These are phyloP conservation scores for Coreoperca whiteheadi DNA, from an alignment of 2,113 vertebrate genomes.

Conservation along the genomic window DNA sequence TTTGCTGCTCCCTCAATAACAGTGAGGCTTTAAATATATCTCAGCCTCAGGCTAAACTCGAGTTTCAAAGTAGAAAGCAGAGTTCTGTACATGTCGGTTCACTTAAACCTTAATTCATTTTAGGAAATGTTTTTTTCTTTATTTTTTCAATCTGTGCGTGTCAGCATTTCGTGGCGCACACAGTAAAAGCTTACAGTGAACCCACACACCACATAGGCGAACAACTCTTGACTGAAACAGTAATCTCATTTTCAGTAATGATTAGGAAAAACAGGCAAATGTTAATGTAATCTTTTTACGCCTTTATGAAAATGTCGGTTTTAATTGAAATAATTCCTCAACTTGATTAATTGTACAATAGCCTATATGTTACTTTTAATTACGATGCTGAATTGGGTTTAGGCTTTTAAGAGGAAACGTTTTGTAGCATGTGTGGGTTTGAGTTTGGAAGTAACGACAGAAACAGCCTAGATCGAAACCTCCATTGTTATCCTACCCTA, in stretches of 20 bases:
- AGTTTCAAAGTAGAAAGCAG: conserved; percentile 4
- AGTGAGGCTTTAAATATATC: conserved; percentile 21
- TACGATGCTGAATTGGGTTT: background rate
- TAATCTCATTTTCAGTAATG: conserved; percentile 16
- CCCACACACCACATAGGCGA: background rate
- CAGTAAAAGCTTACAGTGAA: background rate
- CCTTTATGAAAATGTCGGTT: background rate
- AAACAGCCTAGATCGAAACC: background rate
- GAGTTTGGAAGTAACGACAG: background rate
- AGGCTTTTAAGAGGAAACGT: background rate
- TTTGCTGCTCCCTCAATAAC: background rate
- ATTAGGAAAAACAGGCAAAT: background rate
- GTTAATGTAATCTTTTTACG: background rate
- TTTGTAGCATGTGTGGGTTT: background rate
- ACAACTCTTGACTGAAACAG: conserved; percentile 10
- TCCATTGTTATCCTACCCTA: background rate
- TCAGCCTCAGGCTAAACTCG: conserved; percentile 27
- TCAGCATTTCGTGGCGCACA: background rate
- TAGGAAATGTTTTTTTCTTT: background rate
- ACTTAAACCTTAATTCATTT: conserved; percentile 34
- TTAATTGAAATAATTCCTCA: background rate
- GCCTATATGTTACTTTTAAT: too few relatives aligned
- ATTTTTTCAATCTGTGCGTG: background rate
- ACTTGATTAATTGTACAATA: background rate
- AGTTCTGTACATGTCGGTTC: conserved; percentile 31